Base-by-base conservation (phyloP, 2,888 invertebrate genomes). In the Eristalis intricaria region DNA sequence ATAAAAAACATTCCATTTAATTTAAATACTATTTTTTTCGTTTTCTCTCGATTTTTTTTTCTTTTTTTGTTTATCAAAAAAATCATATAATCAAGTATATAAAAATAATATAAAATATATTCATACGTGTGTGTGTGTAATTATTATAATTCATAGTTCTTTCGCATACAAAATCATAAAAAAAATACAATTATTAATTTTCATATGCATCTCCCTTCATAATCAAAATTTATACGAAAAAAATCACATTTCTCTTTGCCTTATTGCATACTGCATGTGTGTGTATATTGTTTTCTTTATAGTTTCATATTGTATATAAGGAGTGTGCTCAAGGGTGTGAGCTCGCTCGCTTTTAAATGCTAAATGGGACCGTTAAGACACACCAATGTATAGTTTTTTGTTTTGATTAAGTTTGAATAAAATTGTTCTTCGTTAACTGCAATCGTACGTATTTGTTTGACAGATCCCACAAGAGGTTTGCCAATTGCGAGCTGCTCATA, bases 181-280 rank as follows among this genome's bases (percentile, higher is more conserved):
- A 64, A 66, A 71, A 71, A 75, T 69, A 29, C 4, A 32, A 32
- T 32, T 65, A 43, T 84, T 7, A 68, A 74, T 74, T 66, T 81
- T 22, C 80, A 56, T 66, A 66, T 82, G 74, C 19, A 61, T 78
- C 19, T 60, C 11, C 26, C 4, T 60, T 71, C n/a, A 40, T 60
- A 50, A 84, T 79, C 70, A 79, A 82, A n/a, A 79, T 79, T 82
- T 75, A 74, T 86, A 82, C 74, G 75, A 86, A 86, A 84, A 32
- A 86, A 86, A 86, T 86, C 86, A 86, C 86, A 86, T 86, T 86
- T 86, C 70, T 82, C 63, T 82, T 86, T 86, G 82, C 82, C 61
- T 82, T 83, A 78, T 75, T 78, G 86, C 82, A 78, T 82, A 82
- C 75, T 66, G 82, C 3, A 22, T 58, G 19, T 22, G n/a, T 50